phyloP scores from a whole-genome alignment of 2,113 vertebrate species.

The Elephantulus edwardii region DNA sequence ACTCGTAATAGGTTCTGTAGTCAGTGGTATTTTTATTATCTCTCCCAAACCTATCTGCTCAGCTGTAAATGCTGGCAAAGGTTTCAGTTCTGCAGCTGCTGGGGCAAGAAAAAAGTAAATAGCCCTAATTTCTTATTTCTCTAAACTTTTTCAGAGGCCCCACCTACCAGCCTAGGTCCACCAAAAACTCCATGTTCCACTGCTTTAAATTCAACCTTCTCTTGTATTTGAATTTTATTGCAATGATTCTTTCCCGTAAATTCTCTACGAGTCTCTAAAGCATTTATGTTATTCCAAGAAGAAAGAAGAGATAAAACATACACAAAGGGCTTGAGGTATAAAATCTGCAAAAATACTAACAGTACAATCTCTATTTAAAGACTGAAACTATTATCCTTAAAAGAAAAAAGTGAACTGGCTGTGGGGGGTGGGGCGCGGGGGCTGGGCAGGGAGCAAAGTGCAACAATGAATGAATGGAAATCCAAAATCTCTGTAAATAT shows the following conservation, averaged over 20 bases:
- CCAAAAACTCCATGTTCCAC: neutral
- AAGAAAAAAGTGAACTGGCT: too few relatives aligned
- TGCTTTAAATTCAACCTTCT: neutral
- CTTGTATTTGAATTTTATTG: neutral
- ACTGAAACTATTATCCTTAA: neutral
- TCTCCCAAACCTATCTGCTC: neutral
- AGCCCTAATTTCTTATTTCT: neutral
- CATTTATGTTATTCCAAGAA: neutral
- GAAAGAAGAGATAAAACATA: neutral
- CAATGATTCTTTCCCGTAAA: neutral
- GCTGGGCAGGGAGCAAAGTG: too few relatives aligned
- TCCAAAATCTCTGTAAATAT: too few relatives aligned
- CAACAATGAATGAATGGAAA: too few relatives aligned
- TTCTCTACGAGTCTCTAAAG: neutral
- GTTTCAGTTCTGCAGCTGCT: neutral
- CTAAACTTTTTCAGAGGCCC: too few relatives aligned
- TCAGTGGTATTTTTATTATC: neutral
- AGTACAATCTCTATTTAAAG: neutral
- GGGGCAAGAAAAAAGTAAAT: neutral
- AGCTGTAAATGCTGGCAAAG: neutral
- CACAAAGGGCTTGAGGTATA: neutral
- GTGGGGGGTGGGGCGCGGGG: too few relatives aligned
- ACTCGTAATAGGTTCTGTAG: neutral
- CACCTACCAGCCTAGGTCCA: neutral
- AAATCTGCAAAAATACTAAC: neutral